Conservation (phyloP, 2,113 vertebrate genomes). For the Phaethon lepturus region DNA sequence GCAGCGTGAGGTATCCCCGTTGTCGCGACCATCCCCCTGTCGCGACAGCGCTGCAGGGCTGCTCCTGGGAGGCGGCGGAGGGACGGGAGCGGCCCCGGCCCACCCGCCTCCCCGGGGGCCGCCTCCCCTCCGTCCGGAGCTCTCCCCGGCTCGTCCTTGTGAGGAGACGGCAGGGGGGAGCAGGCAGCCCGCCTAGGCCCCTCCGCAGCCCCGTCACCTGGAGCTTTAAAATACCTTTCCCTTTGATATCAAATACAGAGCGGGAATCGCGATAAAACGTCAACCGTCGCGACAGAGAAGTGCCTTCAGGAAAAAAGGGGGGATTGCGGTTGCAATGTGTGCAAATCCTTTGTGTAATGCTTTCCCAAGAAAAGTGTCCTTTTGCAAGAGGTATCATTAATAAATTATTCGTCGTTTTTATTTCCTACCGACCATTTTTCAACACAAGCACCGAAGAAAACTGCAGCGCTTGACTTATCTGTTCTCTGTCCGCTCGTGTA, state of each 20-base stretch:
- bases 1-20: background rate
- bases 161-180: background rate
- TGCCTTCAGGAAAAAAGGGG: background rate
- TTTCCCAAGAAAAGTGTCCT: background rate
- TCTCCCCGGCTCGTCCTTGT: background rate
- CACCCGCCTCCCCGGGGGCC: background rate
- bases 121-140: background rate
- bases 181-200: background rate
- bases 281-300: background rate
- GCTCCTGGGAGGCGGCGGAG: background rate
- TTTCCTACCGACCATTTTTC: background rate
- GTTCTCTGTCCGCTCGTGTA: background rate
- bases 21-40: background rate
- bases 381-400: background rate
- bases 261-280: background rate
- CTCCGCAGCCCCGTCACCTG: background rate
- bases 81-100: background rate
- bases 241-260: background rate
- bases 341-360: conserved; percentile 50
- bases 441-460: background rate
- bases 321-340: background rate
- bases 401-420: background rate
- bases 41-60: background rate
- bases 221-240: background rate
- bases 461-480: background rate